Evolutionary conservation across 1,140 invertebrate species (phyloP).

Genomic region (honey bee (Apis mellifera)): Amel_HAv3.1 CM009941.2:15620001-15620500

Average conservation of each 20-base stretch:
- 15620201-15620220: conserved; percentile 10
- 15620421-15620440: neutral
- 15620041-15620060: too few species aligned
- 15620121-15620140: conserved; percentile 6
- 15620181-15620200: neutral
- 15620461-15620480: neutral
- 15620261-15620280: neutral
- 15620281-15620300: neutral
- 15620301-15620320: conserved; percentile 10
- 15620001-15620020: too few species aligned
- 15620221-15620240: conserved; percentile 7
- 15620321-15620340: neutral
- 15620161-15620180: neutral
- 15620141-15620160: conserved; percentile 18
- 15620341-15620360: neutral
- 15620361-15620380: neutral
- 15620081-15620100: neutral
- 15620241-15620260: conserved; percentile 34
- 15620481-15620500: conserved; percentile 2
- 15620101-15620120: neutral
- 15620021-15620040: too few species aligned
- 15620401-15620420: too few species aligned
- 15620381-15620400: conserved; percentile 5
- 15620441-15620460: neutral
- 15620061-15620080: too few species aligned